Evolutionary conservation across 1,140 invertebrate species (phyloP).

Genomic region (Brachionus paranguensis): DNA sequence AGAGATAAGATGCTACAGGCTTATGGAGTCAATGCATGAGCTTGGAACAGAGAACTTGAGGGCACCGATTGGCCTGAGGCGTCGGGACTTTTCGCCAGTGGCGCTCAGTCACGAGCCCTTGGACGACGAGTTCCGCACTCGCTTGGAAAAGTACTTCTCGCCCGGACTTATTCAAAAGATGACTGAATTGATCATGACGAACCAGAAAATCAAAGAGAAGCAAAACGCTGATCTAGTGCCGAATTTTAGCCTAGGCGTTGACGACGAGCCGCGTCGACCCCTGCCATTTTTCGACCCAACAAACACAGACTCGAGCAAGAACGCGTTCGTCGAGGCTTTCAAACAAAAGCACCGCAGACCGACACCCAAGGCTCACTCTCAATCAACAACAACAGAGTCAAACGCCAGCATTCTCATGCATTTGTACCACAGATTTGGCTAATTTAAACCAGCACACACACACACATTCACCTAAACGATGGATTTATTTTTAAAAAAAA

Average conservation of each 20-base stretch:
- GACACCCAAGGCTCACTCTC: background rate
- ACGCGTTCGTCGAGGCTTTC: constrained; percentile 6
- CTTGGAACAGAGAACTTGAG: background rate
- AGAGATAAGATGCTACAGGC: background rate
- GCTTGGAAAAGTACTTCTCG: background rate
- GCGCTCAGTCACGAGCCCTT: background rate
- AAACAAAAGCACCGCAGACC: background rate
- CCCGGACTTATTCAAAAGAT: constrained; percentile 6
- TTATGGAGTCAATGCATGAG: background rate
- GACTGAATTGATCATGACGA: background rate
- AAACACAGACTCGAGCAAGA: background rate
- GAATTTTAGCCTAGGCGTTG: background rate
- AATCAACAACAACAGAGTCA: background rate
- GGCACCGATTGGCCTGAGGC: background rate
- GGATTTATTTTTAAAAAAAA: background rate
- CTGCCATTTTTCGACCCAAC: constrained; percentile 8
- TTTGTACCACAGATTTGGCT: constrained; percentile 16
- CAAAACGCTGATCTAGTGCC: background rate
- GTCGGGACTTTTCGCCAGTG: background rate
- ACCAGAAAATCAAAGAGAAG: background rate
- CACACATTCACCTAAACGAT: background rate
- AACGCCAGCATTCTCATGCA: constrained; percentile 14
- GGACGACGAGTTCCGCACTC: background rate
- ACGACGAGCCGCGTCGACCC: background rate
- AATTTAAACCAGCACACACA: background rate